Evolutionary conservation across 2,797 vertebrate species (phyloP).

Genomic region (Manis pentadactyla): DNA sequence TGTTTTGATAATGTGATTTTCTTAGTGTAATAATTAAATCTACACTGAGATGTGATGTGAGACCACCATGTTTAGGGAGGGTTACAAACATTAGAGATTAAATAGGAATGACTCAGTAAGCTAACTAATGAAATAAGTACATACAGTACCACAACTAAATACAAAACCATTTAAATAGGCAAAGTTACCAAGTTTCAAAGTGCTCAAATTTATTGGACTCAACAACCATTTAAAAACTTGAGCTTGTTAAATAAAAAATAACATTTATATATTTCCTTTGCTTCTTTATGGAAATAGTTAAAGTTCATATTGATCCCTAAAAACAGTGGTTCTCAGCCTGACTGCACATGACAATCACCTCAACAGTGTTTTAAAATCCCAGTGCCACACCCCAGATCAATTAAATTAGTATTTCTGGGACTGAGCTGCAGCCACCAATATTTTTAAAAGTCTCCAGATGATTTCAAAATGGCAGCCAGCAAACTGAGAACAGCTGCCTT

Average conservation of each 20-base stretch:
- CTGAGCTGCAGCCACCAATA: background rate
- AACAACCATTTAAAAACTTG: background rate
- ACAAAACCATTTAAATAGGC: constrained; percentile 48
- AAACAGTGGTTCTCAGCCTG: background rate
- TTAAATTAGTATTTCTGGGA: constrained; percentile 19
- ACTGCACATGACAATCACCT: background rate
- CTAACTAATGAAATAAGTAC: constrained; percentile 58
- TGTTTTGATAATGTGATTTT: constrained; percentile 69
- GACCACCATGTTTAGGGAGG: background rate
- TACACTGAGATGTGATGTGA: background rate
- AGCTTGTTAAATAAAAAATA: constrained; percentile 1
- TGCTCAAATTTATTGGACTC: background rate
- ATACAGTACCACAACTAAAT: constrained; percentile 7
- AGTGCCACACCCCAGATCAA: background rate
- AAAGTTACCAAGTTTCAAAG: constrained; percentile 44
- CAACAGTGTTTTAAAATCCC: background rate
- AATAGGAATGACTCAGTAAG: constrained; percentile 41
- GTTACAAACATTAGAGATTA: constrained; percentile 60
- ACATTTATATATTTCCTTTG: background rate
- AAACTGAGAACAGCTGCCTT: background rate
- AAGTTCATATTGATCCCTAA: background rate
- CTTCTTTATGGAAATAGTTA: constrained; percentile 44
- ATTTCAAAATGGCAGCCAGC: background rate
- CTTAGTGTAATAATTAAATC: constrained; percentile 67
- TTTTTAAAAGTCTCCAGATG: background rate